Percentiles rank a stretch among this genome's conserved stretches.
These are phyloP conservation scores for Galerucella pusilla DNA, from an alignment of 2,888 invertebrate genomes.

Conservation along the genomic window DNA sequence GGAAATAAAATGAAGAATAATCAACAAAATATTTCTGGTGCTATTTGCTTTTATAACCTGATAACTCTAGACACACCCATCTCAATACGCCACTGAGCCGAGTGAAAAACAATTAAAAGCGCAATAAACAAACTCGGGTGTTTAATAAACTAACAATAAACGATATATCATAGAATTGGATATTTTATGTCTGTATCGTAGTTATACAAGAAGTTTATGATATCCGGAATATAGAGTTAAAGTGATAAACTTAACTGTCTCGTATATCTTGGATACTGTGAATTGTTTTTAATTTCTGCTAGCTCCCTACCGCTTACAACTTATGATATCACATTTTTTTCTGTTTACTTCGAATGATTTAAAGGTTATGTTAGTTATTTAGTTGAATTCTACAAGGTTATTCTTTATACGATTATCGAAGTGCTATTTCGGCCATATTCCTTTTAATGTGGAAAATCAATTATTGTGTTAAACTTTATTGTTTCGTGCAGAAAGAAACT, in stretches of 20 bases:
- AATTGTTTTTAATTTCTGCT: conserved; percentile 37
- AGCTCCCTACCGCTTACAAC: conserved; percentile 32
- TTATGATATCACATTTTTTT: conserved; percentile 19
- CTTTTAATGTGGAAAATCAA: too few relatives aligned
- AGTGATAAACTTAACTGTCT: conserved; percentile 31
- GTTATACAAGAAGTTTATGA: conserved; percentile 28
- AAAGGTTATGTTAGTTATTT: too few relatives aligned
- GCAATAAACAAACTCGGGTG: background rate
- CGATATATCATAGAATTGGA: conserved; percentile 19
- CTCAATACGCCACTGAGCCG: background rate
- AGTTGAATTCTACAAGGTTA: too few relatives aligned
- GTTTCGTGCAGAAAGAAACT: too few relatives aligned
- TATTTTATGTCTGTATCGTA: conserved; percentile 21
- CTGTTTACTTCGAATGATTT: background rate
- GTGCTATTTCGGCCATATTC: too few relatives aligned
- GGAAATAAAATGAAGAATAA: too few relatives aligned
- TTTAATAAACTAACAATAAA: conserved; percentile 7
- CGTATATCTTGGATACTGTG: conserved; percentile 25
- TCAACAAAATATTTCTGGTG: too few relatives aligned
- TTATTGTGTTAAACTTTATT: too few relatives aligned
- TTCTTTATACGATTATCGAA: too few relatives aligned
- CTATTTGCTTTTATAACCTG: too few relatives aligned
- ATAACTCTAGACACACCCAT: too few relatives aligned
- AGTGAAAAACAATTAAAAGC: background rate
- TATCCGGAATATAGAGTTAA: too few relatives aligned